Percentiles rank a stretch among this genome's conserved stretches.
Evolutionary conservation across 2,888 invertebrate genomes (phyloP).

Genomic region (Melanchra persicariae): DNA sequence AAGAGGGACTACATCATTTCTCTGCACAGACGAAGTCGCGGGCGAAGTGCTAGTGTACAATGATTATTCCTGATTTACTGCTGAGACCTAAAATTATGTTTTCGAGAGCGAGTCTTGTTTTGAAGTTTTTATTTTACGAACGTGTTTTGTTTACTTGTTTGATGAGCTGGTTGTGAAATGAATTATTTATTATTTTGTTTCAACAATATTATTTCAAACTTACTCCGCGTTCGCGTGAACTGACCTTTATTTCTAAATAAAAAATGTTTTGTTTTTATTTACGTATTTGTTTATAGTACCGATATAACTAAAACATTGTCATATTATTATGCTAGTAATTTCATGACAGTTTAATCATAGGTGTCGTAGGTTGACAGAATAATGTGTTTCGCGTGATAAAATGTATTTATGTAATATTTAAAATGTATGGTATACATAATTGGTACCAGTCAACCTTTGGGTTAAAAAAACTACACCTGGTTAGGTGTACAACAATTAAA

Average conservation of each 20-base stretch:
- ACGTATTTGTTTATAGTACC: neutral
- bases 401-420: no score
- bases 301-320: neutral
- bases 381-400: slow-evolving; percentile 29
- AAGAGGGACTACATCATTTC: no score
- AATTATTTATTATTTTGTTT: slow-evolving; percentile 7
- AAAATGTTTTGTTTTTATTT: neutral
- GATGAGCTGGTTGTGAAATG: neutral
- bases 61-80: slow-evolving; percentile 71
- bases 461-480: no score
- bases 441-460: no score
- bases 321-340: neutral
- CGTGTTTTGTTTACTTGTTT: slow-evolving; percentile 63
- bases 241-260: neutral
- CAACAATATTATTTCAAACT: neutral
- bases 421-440: no score
- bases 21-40: no score
- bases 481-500: no score
- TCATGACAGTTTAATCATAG: slow-evolving; percentile 9
- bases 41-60: slow-evolving; percentile 57
- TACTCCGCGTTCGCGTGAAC: neutral
- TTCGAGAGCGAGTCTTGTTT: slow-evolving; percentile 65
- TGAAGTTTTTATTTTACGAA: slow-evolving; percentile 66
- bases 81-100: slow-evolving; percentile 55
- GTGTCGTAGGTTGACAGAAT: slow-evolving; percentile 8